These are phyloP conservation scores for Blennius ocellaris DNA, from an alignment of 2,113 vertebrate genomes.

Conservation along the genomic window DNA sequence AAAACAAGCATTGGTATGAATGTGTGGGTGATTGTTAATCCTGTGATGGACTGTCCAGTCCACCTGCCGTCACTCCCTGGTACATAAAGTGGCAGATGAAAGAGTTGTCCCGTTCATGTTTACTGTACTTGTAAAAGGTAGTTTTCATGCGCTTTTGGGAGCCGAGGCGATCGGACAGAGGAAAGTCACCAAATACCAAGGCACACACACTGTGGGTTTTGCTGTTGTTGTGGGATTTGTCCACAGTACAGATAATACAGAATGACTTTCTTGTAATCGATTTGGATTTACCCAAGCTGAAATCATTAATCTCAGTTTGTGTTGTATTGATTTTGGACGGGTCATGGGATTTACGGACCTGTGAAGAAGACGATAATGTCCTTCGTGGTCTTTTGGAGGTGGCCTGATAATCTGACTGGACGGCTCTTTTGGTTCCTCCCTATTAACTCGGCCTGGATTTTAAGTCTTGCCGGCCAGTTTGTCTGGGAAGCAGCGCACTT, in stretches of 20 bases:
- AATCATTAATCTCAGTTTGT: neutral
- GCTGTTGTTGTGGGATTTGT: neutral
- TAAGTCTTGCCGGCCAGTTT: no score
- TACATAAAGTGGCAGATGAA: no score
- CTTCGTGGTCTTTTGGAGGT: neutral
- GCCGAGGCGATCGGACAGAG: neutral
- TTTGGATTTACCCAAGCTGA: neutral
- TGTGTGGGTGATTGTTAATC: no score
- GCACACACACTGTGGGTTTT: neutral
- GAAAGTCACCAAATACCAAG: neutral
- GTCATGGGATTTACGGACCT: neutral
- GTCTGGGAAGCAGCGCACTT: neutral
- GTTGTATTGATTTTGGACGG: neutral
- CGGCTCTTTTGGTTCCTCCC: neutral
- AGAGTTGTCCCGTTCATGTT: no score
- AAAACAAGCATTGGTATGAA: no score
- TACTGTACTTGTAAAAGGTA: no score
- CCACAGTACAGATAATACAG: neutral
- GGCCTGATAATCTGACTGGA: neutral
- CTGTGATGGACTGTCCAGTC: no score
- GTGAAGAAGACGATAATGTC: neutral
- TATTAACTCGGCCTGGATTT: neutral
- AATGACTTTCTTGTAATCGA: neutral
- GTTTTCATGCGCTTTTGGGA: no score
- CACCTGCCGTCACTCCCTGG: no score